phyloP scores from a whole-genome alignment of 1,140 invertebrate genomes.

The Antheraea mylitta region DNA sequence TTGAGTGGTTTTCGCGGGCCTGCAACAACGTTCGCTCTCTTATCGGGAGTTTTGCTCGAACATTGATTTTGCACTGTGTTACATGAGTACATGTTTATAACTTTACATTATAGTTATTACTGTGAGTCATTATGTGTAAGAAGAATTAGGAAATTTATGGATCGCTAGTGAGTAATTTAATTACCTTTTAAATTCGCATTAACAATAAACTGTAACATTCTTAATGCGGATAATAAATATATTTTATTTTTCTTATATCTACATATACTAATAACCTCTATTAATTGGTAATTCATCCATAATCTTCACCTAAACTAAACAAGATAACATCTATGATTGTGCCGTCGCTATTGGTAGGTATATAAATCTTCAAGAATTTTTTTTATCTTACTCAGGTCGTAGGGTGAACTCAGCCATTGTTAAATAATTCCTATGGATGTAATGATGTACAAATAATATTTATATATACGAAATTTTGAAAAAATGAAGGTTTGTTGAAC shows the following conservation, averaged over 20 bases:
- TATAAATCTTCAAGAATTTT: too few relatives aligned
- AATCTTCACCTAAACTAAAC: too few relatives aligned
- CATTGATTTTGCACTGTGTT: conserved; percentile 40
- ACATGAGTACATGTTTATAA: conserved; percentile 39
- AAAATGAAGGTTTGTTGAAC: too few relatives aligned
- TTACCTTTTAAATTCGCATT: neutral
- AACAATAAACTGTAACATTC: neutral
- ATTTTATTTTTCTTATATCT: neutral
- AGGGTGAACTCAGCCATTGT: too few relatives aligned
- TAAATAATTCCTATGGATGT: too few relatives aligned
- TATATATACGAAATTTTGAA: too few relatives aligned
- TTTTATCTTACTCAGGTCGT: too few relatives aligned
- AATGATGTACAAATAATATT: too few relatives aligned
- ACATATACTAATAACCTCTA: too few relatives aligned
- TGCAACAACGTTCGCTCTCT: conserved; percentile 16
- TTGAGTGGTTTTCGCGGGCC: conserved; percentile 19
- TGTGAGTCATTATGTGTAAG: conserved; percentile 36
- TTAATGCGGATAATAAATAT: neutral
- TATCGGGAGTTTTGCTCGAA: conserved; percentile 32
- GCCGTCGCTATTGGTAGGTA: too few relatives aligned
- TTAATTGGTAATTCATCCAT: too few relatives aligned
- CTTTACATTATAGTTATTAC: conserved; percentile 36
- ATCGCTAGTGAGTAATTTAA: conserved; percentile 39
- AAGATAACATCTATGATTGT: too few relatives aligned
- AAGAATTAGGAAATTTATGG: conserved; percentile 39